Evolutionary conservation across 1,140 invertebrate species (phyloP).

Genomic region (Ostrea edulis): DNA sequence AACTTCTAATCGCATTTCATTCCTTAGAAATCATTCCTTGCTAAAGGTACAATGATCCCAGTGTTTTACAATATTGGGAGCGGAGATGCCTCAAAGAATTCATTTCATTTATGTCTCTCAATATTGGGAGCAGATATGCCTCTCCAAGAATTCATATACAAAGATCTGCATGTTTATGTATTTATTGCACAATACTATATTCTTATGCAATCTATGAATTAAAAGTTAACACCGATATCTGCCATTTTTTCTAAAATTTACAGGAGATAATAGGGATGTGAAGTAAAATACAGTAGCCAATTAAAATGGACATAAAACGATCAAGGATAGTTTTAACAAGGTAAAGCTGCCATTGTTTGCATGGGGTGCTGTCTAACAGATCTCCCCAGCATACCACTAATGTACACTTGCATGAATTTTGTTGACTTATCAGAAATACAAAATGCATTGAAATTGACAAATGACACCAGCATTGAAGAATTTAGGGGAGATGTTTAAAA

Average conservation of each 20-base stretch:
- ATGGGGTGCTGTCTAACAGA: neutral
- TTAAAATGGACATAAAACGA: constrained; percentile 26
- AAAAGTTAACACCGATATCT: neutral
- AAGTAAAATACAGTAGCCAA: neutral
- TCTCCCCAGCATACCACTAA: neutral
- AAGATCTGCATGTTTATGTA: neutral
- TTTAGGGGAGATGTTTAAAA: too few species aligned
- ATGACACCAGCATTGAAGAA: too few species aligned
- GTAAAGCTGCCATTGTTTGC: neutral
- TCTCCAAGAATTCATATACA: neutral
- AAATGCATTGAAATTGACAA: neutral
- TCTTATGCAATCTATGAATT: neutral
- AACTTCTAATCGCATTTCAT: too few species aligned
- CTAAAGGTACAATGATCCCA: too few species aligned
- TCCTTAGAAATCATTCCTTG: too few species aligned
- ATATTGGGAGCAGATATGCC: too few species aligned
- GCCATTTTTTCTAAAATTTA: constrained; percentile 22
- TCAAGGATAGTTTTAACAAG: neutral
- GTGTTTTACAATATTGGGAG: too few species aligned
- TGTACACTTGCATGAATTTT: neutral
- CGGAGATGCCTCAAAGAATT: too few species aligned
- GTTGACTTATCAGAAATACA: neutral
- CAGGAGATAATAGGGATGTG: neutral
- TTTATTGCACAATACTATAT: constrained; percentile 29
- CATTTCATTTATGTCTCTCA: too few species aligned